Evolutionary conservation across 2,797 vertebrate species (phyloP).

Genomic region (Anniella stebbinsi): DNA sequence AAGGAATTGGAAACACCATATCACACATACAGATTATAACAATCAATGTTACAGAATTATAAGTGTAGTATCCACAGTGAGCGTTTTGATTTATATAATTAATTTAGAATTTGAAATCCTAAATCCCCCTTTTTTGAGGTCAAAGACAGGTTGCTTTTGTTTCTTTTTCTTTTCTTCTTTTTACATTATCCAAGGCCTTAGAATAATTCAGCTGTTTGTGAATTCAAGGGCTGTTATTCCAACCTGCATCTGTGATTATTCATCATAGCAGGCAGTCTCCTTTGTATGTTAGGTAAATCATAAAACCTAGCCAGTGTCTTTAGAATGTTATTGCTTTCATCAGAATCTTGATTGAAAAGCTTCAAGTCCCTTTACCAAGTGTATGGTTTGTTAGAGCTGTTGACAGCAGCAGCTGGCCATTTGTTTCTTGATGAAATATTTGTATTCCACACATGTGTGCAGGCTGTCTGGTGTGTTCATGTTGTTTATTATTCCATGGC

Average conservation of each 20-base stretch:
- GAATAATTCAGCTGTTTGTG: not conserved
- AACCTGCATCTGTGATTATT: slow-evolving; percentile 23
- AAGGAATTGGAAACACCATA: not conserved
- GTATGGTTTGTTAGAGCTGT: slow-evolving; percentile 38
- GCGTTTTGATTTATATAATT: slow-evolving; percentile 16
- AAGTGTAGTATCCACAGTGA: slow-evolving; percentile 26
- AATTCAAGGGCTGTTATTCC: not conserved
- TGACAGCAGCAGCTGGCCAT: not conserved
- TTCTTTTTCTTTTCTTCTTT: not conserved
- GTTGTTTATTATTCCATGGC: slow-evolving; percentile 12
- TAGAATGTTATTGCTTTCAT: slow-evolving; percentile 51
- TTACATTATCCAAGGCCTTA: not conserved
- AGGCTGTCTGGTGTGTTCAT: not conserved
- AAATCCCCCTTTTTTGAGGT: not conserved
- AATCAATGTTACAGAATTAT: slow-evolving; percentile 26
- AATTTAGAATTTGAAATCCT: not conserved
- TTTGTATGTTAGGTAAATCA: slow-evolving; percentile 32
- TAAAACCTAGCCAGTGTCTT: slow-evolving; percentile 26
- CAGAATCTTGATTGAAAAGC: slow-evolving; percentile 49
- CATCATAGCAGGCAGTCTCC: slow-evolving; percentile 23
- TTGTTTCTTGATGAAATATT: not conserved
- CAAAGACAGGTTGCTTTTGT: not conserved
- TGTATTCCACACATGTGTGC: not conserved
- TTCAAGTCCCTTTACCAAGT: slow-evolving; percentile 46
- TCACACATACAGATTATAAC: not conserved